A percentile compares a stretch with the other conserved stretches of the same genome.
Evolutionary conservation across 2,797 vertebrate genomes (phyloP).

Genomic region (Pelodytes ibericus): DNA sequence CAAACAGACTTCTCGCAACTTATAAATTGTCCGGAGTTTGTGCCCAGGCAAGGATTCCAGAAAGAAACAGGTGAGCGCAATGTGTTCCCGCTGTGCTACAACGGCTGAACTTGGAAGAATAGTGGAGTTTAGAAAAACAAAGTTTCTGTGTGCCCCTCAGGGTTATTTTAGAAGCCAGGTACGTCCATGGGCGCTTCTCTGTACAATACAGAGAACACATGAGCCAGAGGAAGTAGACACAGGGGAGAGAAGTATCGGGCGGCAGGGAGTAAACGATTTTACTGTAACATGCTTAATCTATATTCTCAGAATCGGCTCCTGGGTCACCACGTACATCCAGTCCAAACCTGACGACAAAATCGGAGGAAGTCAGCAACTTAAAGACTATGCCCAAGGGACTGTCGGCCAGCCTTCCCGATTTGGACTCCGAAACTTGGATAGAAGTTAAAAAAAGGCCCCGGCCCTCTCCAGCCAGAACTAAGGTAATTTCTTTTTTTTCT

Average conservation of each 20-base stretch:
- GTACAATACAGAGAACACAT: too few species aligned
- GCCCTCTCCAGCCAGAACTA: conserved; percentile 87
- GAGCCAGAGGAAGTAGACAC: too few species aligned
- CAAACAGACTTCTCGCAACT: conserved; percentile 95
- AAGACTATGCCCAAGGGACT: conserved; percentile 96
- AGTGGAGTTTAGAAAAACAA: too few species aligned
- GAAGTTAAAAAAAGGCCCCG: conserved; percentile 97
- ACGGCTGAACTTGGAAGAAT: too few species aligned
- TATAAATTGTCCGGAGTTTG: conserved; percentile 95
- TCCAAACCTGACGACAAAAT: conserved; percentile 72
- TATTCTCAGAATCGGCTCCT: conserved; percentile 73
- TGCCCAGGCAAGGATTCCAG: conserved; percentile 84
- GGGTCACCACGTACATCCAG: conserved; percentile 80
- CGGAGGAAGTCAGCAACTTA: conserved; percentile 87
- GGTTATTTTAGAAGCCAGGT: too few species aligned
- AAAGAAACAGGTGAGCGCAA: conserved; percentile 79
- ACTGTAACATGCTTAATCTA: too few species aligned
- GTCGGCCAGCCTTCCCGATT: conserved; percentile 92
- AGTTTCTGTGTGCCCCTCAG: too few species aligned
- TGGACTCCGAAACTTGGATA: conserved; percentile 97
- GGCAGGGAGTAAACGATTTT: too few species aligned
- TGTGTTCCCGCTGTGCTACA: too few species aligned
- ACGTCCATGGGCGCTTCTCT: too few species aligned
- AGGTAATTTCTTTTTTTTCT: conserved; percentile 76
- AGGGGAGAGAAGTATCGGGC: too few species aligned